Evolutionary conservation across 1,140 invertebrate genomes (phyloP), one percentile per base, ranked within the genome.

Genomic region (Meloidogyne hapla): DNA sequence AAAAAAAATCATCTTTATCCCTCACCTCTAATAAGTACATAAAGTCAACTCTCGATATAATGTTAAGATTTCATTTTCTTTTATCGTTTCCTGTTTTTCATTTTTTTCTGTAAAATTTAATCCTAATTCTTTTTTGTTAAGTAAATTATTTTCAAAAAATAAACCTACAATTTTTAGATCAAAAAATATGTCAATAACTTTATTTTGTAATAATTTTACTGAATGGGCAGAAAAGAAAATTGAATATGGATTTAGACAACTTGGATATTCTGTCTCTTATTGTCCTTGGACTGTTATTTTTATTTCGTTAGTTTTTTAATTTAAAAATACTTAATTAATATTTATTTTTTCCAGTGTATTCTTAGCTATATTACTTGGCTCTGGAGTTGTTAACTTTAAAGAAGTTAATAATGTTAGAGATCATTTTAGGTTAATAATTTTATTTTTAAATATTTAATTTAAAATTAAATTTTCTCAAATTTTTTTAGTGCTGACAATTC

Each of bases 331-430:
- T 26, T 13, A 79, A 6, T 21, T 62, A n/a, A 79, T 25, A 2
- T 40, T 21, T n/a, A n/a, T n/a, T n/a, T n/a, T 33, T 71, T 38
- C 42, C 38, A 83, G 84, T 48, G 63, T 70, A 26, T 33, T 81
- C 6, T 69, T 68, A 69, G 79, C 84, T 2, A 18, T 84, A 21
- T 3, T 83, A 4, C 76, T 86, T 25, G 67, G 74, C 42, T 80
- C 74, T 15, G 84, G 84, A 61, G 83, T 82, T 12, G 69, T 85
- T 13, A 81, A 86, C 21, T 86, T 86, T 64, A 84, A 83, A 63
- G 85, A 86, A 81, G 85, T 86, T 5, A 86, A 86, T 75, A 84
- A 86, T 82, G 85, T 86, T 25, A 69, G 85, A 68, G 85, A 86
- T 61, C 71, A 73, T 33, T 73, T 73, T 45, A 73, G 71, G 71